phyloP scores from a whole-genome alignment of 2,888 invertebrate species.

The Tenthredo amoena region DNA sequence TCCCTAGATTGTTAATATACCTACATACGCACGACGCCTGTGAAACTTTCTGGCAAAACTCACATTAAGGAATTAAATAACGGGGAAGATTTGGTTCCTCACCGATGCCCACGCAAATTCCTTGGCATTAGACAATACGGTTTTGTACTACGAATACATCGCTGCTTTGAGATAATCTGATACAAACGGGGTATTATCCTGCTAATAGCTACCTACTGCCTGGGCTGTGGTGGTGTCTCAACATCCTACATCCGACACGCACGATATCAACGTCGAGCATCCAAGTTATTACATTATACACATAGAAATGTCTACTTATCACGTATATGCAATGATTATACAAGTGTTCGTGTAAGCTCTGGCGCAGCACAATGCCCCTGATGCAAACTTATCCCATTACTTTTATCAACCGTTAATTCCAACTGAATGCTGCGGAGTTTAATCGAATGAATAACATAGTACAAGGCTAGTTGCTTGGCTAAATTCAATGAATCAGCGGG shows the following conservation, averaged over 20 bases:
- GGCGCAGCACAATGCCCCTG: constrained; percentile 27
- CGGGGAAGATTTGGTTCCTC: background rate
- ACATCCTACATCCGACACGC: background rate
- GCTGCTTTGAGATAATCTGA: constrained; percentile 24
- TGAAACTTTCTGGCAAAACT: background rate
- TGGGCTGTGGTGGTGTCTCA: background rate
- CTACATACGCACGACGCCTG: background rate
- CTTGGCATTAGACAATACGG: constrained; percentile 8
- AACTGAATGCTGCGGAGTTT: constrained; percentile 34
- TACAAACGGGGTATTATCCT: constrained; percentile 27
- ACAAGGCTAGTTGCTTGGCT: background rate
- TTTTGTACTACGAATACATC: background rate
- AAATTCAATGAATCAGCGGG: background rate
- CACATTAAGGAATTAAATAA: background rate
- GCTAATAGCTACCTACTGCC: background rate
- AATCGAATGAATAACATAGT: constrained; percentile 38
- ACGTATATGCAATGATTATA: constrained; percentile 1
- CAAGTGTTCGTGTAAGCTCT: background rate
- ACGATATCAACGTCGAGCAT: constrained; percentile 13
- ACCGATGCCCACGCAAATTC: background rate
- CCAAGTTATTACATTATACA: constrained; percentile 19
- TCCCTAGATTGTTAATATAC: background rate
- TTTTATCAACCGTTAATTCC: constrained; percentile 37
- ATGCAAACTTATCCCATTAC: constrained; percentile 47
- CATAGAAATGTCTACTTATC: background rate